Evolutionary conservation across 1,140 invertebrate species (phyloP).

Genomic region (Cydia amplana): DNA sequence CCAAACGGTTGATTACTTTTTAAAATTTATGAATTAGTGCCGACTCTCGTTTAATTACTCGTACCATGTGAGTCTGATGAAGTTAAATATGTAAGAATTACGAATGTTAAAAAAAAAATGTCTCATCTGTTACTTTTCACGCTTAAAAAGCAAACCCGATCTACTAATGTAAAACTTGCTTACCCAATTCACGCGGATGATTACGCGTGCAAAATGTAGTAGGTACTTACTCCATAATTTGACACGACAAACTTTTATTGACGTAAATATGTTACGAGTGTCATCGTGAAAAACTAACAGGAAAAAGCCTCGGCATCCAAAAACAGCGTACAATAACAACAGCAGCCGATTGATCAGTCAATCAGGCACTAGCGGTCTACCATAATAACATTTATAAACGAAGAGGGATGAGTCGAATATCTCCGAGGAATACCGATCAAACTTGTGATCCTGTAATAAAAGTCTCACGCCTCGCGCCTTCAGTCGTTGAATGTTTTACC

Average conservation of each 20-base stretch:
- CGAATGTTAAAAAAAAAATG: not conserved
- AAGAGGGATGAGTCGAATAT: slow-evolving; percentile 32
- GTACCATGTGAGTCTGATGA: no score
- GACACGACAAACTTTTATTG: not conserved
- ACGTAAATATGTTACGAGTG: no score
- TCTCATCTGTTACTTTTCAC: no score
- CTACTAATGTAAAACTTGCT: no score
- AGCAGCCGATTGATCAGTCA: slow-evolving; percentile 20
- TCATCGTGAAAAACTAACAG: not conserved
- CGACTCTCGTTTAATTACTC: no score
- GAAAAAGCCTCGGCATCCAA: not conserved
- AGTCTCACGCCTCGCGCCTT: slow-evolving; percentile 50
- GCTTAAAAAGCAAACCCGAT: no score
- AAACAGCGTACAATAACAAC: not conserved
- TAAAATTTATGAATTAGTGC: not conserved
- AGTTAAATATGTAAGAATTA: no score
- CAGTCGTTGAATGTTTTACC: slow-evolving; percentile 57
- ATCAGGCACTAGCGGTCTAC: slow-evolving; percentile 26
- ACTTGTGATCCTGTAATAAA: slow-evolving; percentile 46
- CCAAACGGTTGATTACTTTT: no score
- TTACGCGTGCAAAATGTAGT: no score
- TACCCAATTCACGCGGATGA: no score
- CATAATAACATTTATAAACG: slow-evolving; percentile 23
- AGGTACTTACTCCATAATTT: not conserved
- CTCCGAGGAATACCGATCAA: slow-evolving; percentile 42